Percentiles rank a stretch among this genome's conserved stretches.
Conservation (phyloP, 2,113 vertebrate genomes). For the Paramisgurnus dabryanus region DNA sequence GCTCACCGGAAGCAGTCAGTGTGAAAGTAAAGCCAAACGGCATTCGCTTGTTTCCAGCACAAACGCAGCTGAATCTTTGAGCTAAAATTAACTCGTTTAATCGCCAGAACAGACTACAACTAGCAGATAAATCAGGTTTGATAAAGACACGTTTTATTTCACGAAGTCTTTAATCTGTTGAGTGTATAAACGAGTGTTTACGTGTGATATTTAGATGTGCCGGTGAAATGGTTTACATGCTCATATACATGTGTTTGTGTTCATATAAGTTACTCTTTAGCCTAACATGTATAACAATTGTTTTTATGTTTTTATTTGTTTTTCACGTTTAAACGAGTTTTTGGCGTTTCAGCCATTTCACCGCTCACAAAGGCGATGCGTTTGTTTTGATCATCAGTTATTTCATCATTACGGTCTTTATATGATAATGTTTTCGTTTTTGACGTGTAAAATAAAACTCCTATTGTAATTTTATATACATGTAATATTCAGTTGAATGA, state of each 20-base stretch:
- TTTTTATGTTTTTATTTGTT: neutral
- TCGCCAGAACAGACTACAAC: neutral
- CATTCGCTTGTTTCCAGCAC: slow-evolving; percentile 1
- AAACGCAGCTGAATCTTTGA: neutral
- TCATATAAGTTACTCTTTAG: neutral
- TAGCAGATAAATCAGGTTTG: slow-evolving; percentile 19
- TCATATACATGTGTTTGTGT: neutral
- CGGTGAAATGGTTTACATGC: neutral
- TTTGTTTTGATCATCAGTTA: neutral
- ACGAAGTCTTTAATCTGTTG: neutral
- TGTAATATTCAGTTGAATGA: too few relatives aligned
- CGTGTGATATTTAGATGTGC: slow-evolving; percentile 16
- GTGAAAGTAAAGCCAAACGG: slow-evolving; percentile 3
- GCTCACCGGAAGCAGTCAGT: slow-evolving; percentile 10
- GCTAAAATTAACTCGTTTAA: neutral
- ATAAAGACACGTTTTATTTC: neutral
- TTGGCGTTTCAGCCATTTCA: slow-evolving; percentile 27
- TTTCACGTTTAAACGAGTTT: neutral
- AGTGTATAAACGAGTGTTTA: neutral
- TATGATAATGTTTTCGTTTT: neutral
- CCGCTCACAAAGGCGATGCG: neutral
- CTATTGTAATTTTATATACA: too few relatives aligned
- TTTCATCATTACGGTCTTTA: neutral
- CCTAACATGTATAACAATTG: neutral
- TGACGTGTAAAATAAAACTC: neutral